These are phyloP conservation scores for Coendou prehensilis DNA, from an alignment of 2,797 vertebrate species.

Conservation along the genomic window DNA sequence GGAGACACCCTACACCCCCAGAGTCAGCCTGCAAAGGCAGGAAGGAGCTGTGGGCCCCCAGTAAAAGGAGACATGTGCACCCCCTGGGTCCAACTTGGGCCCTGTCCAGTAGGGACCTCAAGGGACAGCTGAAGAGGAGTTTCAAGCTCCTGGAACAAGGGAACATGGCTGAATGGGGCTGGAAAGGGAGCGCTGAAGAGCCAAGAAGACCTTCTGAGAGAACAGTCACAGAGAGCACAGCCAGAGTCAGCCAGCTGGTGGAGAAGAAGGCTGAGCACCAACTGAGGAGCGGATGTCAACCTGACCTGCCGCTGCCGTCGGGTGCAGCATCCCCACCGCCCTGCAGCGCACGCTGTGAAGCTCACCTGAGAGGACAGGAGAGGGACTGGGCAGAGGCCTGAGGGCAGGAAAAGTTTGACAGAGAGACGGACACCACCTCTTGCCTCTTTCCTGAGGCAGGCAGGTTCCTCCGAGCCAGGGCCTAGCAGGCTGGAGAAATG, in stretches of 20 bases:
- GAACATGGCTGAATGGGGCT: neutral
- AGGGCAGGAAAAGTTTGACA: neutral
- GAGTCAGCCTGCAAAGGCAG: neutral
- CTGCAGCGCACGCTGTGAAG: neutral
- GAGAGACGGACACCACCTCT: neutral
- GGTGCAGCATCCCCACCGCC: neutral
- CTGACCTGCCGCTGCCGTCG: neutral
- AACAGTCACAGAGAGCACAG: neutral
- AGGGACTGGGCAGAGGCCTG: neutral
- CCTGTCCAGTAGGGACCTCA: neutral
- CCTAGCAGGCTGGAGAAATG: neutral
- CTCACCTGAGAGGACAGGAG: too few species aligned
- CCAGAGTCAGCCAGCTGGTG: neutral
- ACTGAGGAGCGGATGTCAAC: neutral
- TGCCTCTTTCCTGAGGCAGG: accelerated
- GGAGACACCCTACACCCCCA: neutral
- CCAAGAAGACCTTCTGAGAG: neutral
- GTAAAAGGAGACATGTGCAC: neutral
- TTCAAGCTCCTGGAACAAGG: neutral
- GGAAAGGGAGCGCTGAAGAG: neutral
- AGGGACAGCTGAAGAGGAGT: neutral
- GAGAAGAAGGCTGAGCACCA: neutral
- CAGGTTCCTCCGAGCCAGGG: neutral
- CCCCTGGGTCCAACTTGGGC: neutral
- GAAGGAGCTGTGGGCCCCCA: neutral